Conservation (phyloP, 2,888 invertebrate species). For the Limnephilus marmoratus region DNA sequence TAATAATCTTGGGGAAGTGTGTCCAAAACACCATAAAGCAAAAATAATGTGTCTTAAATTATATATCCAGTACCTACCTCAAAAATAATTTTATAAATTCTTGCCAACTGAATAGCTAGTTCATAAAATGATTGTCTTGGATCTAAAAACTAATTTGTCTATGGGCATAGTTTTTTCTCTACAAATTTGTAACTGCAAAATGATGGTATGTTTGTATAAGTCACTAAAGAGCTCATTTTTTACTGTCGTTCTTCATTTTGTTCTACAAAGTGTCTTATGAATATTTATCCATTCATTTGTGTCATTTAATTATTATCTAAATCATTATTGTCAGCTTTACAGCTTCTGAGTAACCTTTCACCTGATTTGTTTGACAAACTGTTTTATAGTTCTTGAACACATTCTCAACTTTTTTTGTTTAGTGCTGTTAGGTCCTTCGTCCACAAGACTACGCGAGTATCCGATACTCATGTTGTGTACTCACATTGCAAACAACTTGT, state of each 20-base stretch:
- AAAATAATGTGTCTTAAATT: slow-evolving; percentile 39
- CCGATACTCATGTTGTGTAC: too few species aligned
- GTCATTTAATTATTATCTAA: background rate
- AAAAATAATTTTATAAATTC: slow-evolving; percentile 37
- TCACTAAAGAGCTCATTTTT: background rate
- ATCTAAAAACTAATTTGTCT: background rate
- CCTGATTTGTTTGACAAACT: background rate
- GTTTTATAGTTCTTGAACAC: background rate
- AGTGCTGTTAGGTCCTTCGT: too few species aligned
- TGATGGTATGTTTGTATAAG: background rate
- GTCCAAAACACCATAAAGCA: slow-evolving; percentile 23
- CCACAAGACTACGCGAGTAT: too few species aligned
- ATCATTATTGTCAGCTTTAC: too few species aligned
- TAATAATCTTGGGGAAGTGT: background rate
- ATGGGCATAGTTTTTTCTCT: background rate
- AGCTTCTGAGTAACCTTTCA: background rate
- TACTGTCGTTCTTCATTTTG: background rate
- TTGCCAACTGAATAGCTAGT: slow-evolving; percentile 26
- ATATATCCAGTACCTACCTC: slow-evolving; percentile 46
- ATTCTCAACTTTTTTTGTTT: background rate
- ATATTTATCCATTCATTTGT: background rate
- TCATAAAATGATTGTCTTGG: background rate
- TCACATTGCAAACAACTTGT: too few species aligned
- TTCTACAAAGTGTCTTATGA: background rate
- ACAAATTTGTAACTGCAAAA: background rate